These are phyloP conservation scores for Rattus norvegicus DNA, from an alignment of 2,113 vertebrate species.

Conservation along the genomic window DNA sequence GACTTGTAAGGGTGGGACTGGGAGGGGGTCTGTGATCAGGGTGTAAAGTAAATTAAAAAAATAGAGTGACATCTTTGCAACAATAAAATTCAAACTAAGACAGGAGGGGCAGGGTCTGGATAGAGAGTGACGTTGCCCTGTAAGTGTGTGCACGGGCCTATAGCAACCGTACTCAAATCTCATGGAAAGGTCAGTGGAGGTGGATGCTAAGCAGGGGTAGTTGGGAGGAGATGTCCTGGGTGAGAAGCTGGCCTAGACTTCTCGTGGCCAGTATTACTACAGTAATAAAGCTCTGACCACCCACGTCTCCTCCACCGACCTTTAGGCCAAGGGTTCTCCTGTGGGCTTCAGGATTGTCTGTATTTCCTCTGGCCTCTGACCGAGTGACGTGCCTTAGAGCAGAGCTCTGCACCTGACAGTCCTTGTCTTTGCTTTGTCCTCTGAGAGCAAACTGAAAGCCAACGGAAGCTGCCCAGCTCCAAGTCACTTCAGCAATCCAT, in stretches of 20 bases:
- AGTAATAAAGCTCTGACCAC: background rate
- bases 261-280: background rate
- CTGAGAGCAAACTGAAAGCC: background rate
- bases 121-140: background rate
- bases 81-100: background rate
- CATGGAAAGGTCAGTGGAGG: background rate
- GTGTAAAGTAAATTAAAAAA: too few relatives aligned
- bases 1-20: too few relatives aligned
- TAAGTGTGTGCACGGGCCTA: background rate
- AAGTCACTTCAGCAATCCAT: background rate
- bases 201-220: accelerated
- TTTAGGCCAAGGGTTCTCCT: background rate
- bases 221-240: accelerated
- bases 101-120: background rate
- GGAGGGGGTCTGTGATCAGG: too few relatives aligned
- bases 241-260: accelerated
- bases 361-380: background rate
- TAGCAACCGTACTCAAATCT: background rate
- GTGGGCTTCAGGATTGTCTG: background rate
- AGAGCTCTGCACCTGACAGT: background rate
- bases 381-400: background rate
- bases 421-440: background rate
- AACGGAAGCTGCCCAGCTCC: background rate
- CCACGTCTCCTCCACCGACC: background rate
- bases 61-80: background rate